Conservation (phyloP, 2,113 vertebrate genomes). For the Motacilla tschutschensis region DNA sequence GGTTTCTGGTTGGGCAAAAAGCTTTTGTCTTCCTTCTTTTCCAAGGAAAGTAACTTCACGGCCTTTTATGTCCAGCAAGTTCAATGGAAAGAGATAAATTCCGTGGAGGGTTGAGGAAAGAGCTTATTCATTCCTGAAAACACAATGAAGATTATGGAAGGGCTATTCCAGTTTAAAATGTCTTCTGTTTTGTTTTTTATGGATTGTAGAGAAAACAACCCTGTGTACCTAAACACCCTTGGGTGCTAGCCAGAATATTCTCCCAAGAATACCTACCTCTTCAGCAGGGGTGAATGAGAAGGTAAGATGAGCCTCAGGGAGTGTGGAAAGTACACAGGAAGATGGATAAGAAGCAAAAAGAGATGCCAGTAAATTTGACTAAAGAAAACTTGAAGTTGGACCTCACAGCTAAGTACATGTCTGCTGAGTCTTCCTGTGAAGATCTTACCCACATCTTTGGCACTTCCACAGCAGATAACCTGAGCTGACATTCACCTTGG, state of each 20-base stretch:
- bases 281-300: conserved; percentile 4
- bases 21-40: background rate
- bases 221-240: background rate
- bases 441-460: background rate
- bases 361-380: background rate
- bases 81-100: background rate
- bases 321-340: background rate
- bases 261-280: background rate
- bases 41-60: background rate
- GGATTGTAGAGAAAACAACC: background rate
- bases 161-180: background rate
- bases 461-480: conserved; percentile 43
- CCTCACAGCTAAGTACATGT: background rate
- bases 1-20: background rate
- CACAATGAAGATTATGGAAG: background rate
- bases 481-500: conserved; percentile 49
- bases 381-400: background rate
- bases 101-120: background rate
- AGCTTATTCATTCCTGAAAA: background rate
- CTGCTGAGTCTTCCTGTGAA: background rate
- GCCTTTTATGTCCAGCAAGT: background rate
- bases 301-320: background rate
- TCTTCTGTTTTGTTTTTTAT: background rate
- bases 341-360: background rate
- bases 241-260: background rate